Base-by-base conservation (phyloP, 2,888 invertebrate species). In the Lasioglossum figueresi region DNA sequence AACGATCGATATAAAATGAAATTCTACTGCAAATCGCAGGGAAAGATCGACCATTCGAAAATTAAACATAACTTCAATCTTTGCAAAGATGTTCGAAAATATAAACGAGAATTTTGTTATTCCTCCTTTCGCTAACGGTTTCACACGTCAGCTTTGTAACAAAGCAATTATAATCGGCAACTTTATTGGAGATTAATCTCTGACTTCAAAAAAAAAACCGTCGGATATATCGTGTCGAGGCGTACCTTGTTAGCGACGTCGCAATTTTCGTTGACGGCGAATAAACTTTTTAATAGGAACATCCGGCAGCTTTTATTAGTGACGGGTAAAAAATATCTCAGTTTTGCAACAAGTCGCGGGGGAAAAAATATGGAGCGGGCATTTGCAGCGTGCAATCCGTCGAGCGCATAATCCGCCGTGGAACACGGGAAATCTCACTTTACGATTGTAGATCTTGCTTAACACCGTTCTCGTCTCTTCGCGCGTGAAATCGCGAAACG, bases 401-500 rank as follows among this genome's bases (percentile, higher is more conserved):
- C 10, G 8, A 31, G 16, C 34, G 40, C 23, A 10, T 75, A 43
- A 76, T 77, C 68, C 14, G 43, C 27, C 68, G 45, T 6, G 77
- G 19, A 37, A 40, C 74, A 23, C 37, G 31, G 48, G 52, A 74
- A 68, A 74, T 80, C 59, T 40, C 31, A 48, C 31, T 40, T 72
- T 45, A 73, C 79, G 45, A 80, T 85, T 85, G 63, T 34, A 19
- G 48, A 16, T 52, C 31, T 85, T 86, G 68, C 66, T 72, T 66
- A 85, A 85, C 59, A 43, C 31, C 34, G 37, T 8, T n/a, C 31
- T 45, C 75, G 71, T 78, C 56, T 80, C 72, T 56, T 73, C 27
- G 48, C 52, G 59, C 48, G 34, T 45, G 76, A 34, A 82, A 79
- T 79, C 82, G 86, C 73, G 63, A 68, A 59, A 43, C 59, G 68